A percentile compares a stretch with the other conserved stretches of the same genome.
Evolutionary conservation across 2,797 vertebrate species (phyloP).

Genomic region (Leptatherina wallacei): DNA sequence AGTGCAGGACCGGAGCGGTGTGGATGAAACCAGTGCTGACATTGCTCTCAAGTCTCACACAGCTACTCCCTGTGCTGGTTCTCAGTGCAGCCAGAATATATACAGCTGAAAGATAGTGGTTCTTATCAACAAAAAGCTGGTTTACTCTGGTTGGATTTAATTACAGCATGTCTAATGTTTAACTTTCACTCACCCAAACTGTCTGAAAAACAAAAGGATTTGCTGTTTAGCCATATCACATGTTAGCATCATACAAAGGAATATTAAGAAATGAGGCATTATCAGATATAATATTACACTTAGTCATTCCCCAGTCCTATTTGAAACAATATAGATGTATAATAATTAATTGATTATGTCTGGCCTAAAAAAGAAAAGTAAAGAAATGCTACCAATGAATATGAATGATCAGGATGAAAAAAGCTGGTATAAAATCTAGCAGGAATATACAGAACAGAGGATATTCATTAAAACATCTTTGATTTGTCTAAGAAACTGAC

Average conservation of each 20-base stretch:
- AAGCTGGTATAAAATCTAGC: background rate
- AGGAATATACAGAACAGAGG: background rate
- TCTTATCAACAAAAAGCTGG: background rate
- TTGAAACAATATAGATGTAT: background rate
- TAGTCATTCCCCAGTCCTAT: background rate
- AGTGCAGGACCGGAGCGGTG: constrained; percentile 25
- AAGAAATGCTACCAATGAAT: background rate
- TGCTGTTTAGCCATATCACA: constrained; percentile 47
- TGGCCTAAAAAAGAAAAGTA: no score
- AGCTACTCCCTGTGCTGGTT: background rate
- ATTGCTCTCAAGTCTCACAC: constrained; percentile 9
- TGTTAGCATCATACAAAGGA: background rate
- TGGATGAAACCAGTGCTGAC: constrained; percentile 22
- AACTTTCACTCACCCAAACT: constrained; percentile 10
- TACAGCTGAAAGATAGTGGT: no score
- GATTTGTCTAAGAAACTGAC: background rate
- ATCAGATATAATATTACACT: background rate
- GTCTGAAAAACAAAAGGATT: background rate
- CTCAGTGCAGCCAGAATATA: background rate
- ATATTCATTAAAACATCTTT: background rate
- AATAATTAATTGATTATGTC: background rate
- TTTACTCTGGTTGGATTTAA: background rate
- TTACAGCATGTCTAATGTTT: constrained; percentile 38
- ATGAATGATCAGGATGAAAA: background rate
- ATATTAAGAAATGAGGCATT: background rate